phyloP scores from a whole-genome alignment of 1,140 invertebrate species.

The Melanaphis sacchari region DNA sequence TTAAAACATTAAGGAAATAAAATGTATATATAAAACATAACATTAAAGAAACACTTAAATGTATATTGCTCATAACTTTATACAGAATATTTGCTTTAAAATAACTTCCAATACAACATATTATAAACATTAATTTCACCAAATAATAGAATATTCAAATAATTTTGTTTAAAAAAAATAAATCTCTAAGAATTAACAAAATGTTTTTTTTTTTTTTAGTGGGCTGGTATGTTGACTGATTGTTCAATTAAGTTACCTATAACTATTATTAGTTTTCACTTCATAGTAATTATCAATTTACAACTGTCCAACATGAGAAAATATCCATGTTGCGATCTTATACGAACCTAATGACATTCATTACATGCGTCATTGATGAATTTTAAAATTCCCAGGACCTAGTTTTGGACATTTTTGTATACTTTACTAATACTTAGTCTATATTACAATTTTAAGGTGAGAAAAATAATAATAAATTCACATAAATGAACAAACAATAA shows the following conservation, averaged over 20 bases:
- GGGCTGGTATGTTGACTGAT: constrained; percentile 3
- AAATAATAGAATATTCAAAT: neutral
- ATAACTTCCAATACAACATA: neutral
- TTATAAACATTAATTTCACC: neutral
- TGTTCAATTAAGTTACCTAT: neutral
- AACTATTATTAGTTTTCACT: neutral
- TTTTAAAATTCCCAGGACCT: neutral
- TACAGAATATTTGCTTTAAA: neutral
- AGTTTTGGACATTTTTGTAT: neutral
- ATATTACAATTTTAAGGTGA: neutral
- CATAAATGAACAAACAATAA: neutral
- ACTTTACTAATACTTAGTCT: neutral
- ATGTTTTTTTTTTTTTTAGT: neutral
- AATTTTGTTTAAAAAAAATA: neutral
- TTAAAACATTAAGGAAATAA: neutral
- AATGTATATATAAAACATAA: neutral
- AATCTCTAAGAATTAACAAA: neutral
- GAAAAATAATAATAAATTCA: neutral
- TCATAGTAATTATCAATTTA: neutral
- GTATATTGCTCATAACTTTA: neutral
- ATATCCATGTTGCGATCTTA: neutral
- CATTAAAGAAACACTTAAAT: neutral
- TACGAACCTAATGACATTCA: neutral
- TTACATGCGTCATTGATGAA: neutral
- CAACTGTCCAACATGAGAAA: neutral